phyloP scores from a whole-genome alignment of 2,888 invertebrate species.

The Nomada ruficornis region DNA sequence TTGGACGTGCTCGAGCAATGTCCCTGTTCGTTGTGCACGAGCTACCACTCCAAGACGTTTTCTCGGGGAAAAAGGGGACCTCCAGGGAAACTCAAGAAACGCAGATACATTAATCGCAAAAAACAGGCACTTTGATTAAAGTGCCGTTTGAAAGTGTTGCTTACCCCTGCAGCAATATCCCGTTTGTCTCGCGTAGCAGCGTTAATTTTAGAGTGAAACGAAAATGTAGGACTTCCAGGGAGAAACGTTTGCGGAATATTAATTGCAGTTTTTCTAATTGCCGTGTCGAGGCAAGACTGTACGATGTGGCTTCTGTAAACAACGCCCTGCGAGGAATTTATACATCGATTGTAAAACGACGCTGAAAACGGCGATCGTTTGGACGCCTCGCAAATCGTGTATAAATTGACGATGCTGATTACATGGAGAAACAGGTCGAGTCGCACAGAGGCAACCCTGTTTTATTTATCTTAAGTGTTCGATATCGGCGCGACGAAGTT shows the following conservation, averaged over 20 bases:
- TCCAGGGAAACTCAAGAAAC: not conserved
- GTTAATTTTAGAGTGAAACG: not conserved
- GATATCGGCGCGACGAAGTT: slow-evolving; percentile 4
- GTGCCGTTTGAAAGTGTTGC: not conserved
- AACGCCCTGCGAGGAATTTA: not conserved
- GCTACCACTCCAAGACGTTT: not conserved
- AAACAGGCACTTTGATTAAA: not conserved
- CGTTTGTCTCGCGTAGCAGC: not conserved
- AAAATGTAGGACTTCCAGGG: too few relatives aligned
- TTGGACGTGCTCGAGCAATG: slow-evolving; percentile 21
- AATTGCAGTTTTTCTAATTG: slow-evolving; percentile 30
- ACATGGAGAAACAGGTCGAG: slow-evolving; percentile 1
- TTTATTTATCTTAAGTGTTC: not conserved
- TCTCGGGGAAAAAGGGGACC: not conserved
- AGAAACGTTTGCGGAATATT: slow-evolving; percentile 11
- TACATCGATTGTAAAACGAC: not conserved
- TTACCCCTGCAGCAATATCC: not conserved
- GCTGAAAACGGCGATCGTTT: not conserved
- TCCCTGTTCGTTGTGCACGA: slow-evolving; percentile 22
- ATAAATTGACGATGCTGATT: slow-evolving; percentile 8
- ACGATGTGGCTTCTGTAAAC: too few relatives aligned
- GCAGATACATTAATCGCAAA: not conserved
- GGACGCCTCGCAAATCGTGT: not conserved
- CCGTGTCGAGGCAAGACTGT: not conserved
- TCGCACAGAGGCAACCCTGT: not conserved